Evolutionary conservation across 2,888 invertebrate genomes (phyloP), one percentile per base, ranked within the genome.

Genomic region (Myopa tessellatipennis): DNA sequence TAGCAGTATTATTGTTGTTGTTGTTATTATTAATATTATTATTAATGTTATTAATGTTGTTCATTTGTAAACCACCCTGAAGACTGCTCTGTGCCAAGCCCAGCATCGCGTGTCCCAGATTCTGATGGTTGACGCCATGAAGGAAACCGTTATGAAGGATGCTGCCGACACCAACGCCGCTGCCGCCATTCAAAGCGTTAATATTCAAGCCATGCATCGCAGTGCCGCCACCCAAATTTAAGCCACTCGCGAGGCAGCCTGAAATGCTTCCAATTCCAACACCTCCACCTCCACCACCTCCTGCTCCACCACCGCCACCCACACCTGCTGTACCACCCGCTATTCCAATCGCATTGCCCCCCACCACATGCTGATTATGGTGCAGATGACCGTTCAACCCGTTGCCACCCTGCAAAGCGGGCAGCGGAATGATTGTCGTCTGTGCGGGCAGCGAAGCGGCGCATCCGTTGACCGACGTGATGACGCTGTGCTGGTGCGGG

Each of bases 351-450:
- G 12, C 38, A 69, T 16, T 18, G 34, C n/a, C 18, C 76, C 68
- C 50, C 16, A 78, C 79, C 26, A 26, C 7, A 10, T 65, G 74
- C 34, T 34, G 50, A 40, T 60, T 52, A 18, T 61, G 73, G 4
- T 45, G 38, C 40, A 40, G 65, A 45, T 70, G 70, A 6, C 76
- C 77, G 45, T 58, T 75, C 34, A 77, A 26, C 38, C 78, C 78
- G 58, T 69, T 77, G 18, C 69, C 50, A 61, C 73, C 75, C 78
- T 83, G 83, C 77, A 85, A 83, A 45, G 90, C 90, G 80, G 91
- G 91, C 85, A 91, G 85, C 77, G 91, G 90, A 85, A 91, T 91
- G 77, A 91, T 90, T 69, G 90, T 90, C 72, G 90, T 90, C 84
- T 90, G 91, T 81, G 90, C 90, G 83, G 88, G 88, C 84, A 85